Evolutionary conservation across 2,888 invertebrate species (phyloP).

Genomic region (Spilosoma lubricipeda): DNA sequence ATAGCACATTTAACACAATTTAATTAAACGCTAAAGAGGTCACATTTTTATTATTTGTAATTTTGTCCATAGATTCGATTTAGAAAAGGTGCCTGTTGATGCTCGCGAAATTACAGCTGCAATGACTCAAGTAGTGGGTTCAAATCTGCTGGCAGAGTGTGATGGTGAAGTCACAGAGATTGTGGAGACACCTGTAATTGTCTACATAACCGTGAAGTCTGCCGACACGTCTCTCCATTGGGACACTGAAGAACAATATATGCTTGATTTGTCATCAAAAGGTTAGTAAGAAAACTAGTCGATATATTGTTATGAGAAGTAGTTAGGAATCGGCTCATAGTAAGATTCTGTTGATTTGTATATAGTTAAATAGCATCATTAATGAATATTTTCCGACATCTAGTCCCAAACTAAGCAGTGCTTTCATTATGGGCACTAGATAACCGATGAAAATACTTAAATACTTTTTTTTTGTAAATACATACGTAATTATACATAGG

Average conservation of each 20-base stretch:
- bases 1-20: neutral
- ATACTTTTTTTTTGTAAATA: no score
- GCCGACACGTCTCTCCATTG: constrained; percentile 85
- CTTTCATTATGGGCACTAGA: no score
- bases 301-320: neutral
- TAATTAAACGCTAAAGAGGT: neutral
- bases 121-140: constrained; percentile 84
- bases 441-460: no score
- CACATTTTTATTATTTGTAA: neutral
- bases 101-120: constrained; percentile 83
- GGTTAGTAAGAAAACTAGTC: constrained; percentile 64
- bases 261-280: constrained; percentile 85
- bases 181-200: constrained; percentile 83
- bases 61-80: constrained; percentile 76
- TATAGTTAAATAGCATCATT: no score
- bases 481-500: no score
- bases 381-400: no score
- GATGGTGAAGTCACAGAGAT: constrained; percentile 72
- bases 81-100: constrained; percentile 78
- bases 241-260: constrained; percentile 90
- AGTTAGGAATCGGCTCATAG: neutral
- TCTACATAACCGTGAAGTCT: constrained; percentile 84
- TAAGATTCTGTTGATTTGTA: neutral
- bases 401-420: no score
- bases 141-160: constrained; percentile 87